phyloP scores from a whole-genome alignment of 2,797 vertebrate species.

The Anabacerthia variegaticeps region DNA sequence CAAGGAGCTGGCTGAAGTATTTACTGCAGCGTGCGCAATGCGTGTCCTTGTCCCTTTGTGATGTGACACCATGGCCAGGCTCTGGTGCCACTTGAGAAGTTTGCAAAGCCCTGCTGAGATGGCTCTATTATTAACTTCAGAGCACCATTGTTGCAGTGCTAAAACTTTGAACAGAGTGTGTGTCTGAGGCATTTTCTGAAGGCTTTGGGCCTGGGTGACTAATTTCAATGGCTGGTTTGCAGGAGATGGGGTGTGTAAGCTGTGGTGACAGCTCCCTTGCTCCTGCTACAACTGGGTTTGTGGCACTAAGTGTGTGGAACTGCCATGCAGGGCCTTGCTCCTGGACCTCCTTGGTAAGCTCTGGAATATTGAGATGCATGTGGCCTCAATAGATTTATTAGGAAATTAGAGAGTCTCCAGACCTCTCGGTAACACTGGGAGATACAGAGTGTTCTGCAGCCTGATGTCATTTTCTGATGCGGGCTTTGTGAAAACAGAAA shows the following conservation, averaged over 20 bases:
- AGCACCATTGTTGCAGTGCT: rapidly evolving
- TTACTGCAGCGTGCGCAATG: rapidly evolving
- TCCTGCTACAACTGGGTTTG: background rate
- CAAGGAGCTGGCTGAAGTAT: background rate
- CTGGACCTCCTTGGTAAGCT: background rate
- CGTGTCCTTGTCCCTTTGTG: background rate
- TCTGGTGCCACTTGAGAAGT: background rate
- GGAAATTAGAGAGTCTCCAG: conserved; percentile 33
- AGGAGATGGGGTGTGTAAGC: background rate
- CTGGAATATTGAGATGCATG: background rate
- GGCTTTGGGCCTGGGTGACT: background rate
- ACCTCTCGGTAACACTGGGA: background rate
- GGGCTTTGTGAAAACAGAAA: conserved; percentile 44
- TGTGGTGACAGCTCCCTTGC: conserved; percentile 22
- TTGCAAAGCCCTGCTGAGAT: background rate
- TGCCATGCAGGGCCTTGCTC: background rate
- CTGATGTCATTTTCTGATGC: conserved; percentile 5
- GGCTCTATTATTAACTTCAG: background rate
- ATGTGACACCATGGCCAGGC: background rate
- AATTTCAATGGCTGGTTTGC: conserved; percentile 17
- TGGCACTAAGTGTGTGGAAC: background rate
- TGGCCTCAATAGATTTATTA: background rate
- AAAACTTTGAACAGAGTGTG: background rate
- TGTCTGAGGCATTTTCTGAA: background rate
- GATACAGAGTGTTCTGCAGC: background rate